Evolutionary conservation across 2,888 invertebrate genomes (phyloP).

Genomic region (Erpobdella octoculata): DNA sequence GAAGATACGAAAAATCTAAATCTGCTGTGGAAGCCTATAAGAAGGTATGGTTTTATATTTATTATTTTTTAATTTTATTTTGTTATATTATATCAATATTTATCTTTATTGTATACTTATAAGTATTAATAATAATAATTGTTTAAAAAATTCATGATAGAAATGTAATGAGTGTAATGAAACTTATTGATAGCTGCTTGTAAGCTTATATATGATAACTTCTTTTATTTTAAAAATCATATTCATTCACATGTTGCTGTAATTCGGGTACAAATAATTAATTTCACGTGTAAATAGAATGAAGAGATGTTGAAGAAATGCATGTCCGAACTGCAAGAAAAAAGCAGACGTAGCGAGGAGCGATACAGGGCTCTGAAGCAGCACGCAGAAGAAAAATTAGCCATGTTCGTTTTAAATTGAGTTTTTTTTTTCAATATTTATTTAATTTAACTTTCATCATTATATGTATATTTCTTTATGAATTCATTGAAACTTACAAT

Average conservation of each 20-base stretch:
- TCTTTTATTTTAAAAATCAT: background rate
- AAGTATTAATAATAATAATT: background rate
- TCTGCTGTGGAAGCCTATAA: constrained; percentile 61
- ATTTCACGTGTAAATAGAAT: constrained; percentile 59
- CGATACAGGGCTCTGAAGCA: constrained; percentile 77
- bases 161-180: background rate
- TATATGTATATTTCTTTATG: background rate
- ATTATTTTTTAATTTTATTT: no score
- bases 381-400: constrained; percentile 82
- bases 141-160: background rate
- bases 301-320: constrained; percentile 64
- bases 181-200: background rate
- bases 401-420: constrained; percentile 43
- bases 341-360: constrained; percentile 69
- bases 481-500: no score
- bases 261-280: background rate
- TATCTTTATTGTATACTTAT: background rate
- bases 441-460: background rate
- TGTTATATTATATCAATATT: background rate
- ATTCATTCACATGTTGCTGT: background rate
- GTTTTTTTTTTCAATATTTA: background rate
- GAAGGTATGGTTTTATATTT: constrained; percentile 41
- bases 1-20: constrained; percentile 60
- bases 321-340: constrained; percentile 66
- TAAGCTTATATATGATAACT: background rate